A percentile compares a stretch with the other conserved stretches of the same genome.
Evolutionary conservation across 2,888 invertebrate genomes (phyloP).

Genomic region (Aspidapion aeneum): DNA sequence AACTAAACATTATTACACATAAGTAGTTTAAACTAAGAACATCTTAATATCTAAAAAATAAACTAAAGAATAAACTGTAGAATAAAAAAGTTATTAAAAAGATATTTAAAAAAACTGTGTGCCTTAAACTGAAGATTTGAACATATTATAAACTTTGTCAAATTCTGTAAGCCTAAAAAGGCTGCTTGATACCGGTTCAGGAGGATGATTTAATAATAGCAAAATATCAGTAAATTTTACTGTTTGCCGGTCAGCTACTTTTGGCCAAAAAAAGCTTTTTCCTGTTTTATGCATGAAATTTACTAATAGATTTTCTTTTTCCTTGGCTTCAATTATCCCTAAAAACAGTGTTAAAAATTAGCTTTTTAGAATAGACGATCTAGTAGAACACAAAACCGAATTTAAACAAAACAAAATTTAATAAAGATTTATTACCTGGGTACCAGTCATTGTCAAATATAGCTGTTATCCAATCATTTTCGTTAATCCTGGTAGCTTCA

Average conservation of each 20-base stretch:
- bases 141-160: neutral
- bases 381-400: no score
- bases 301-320: neutral
- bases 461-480: conserved; percentile 8
- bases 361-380: neutral
- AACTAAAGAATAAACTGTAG: no score
- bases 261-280: conserved; percentile 3
- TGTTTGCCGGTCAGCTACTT: neutral
- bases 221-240: neutral
- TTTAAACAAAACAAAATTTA: neutral
- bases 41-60: neutral
- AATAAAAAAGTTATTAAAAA: no score
- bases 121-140: no score
- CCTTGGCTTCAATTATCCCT: neutral
- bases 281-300: conserved; percentile 5
- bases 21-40: neutral
- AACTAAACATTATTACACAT: neutral
- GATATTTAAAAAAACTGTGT: no score
- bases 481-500: neutral
- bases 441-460: conserved; percentile 8
- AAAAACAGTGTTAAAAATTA: neutral
- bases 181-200: neutral
- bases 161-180: neutral
- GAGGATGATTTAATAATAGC: neutral
- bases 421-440: conserved; percentile 4